phyloP scores from a whole-genome alignment of 1,140 invertebrate genomes.

The Lanistes nyassanus region DNA sequence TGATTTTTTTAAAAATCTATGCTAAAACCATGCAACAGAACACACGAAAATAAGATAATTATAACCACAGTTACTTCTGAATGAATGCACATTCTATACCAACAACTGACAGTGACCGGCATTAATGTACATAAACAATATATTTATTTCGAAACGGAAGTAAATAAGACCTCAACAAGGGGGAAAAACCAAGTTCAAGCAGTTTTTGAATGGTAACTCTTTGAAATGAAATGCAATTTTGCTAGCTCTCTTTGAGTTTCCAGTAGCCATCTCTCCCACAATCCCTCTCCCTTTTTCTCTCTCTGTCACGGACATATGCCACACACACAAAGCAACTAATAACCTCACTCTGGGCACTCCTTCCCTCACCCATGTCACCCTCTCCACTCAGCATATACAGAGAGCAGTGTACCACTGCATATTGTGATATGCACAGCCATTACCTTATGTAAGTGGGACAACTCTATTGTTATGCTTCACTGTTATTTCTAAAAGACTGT shows the following conservation, averaged over 20 bases:
- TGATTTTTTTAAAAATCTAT: too few relatives aligned
- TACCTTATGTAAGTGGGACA: neutral
- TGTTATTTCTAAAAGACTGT: neutral
- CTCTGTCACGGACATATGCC: neutral
- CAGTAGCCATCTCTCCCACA: neutral
- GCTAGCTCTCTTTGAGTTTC: neutral
- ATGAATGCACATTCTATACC: too few relatives aligned
- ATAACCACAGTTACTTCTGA: too few relatives aligned
- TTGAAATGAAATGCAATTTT: too few relatives aligned
- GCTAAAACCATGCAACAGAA: too few relatives aligned
- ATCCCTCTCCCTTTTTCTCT: conserved; percentile 3
- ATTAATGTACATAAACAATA: too few relatives aligned
- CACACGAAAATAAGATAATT: too few relatives aligned
- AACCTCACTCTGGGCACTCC: neutral
- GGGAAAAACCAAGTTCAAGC: too few relatives aligned
- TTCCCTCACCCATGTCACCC: neutral
- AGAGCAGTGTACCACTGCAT: neutral
- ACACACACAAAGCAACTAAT: neutral
- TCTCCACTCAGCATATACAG: too few relatives aligned
- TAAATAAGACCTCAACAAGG: too few relatives aligned
- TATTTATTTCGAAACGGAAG: too few relatives aligned
- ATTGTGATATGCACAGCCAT: conserved; percentile 8
- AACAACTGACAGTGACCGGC: too few relatives aligned
- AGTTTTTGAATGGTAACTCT: neutral
- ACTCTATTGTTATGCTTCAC: neutral